phyloP scores from a whole-genome alignment of 1,140 invertebrate genomes.

The Drosophila erecta region DNA sequence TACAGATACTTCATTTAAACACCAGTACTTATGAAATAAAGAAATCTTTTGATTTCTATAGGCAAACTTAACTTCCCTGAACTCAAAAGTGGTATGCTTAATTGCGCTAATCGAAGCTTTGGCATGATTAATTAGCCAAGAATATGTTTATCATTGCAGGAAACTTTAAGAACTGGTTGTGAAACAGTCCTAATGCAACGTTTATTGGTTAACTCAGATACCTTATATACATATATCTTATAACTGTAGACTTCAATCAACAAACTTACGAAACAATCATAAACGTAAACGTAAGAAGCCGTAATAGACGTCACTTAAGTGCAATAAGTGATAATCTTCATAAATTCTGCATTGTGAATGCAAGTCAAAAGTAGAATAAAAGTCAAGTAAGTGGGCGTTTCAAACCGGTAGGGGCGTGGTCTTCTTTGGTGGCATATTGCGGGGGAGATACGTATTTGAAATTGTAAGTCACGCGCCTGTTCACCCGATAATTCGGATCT shows the following conservation, averaged over 20 bases:
- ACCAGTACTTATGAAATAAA: background rate
- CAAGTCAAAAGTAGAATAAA: too few relatives aligned
- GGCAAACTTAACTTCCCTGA: too few relatives aligned
- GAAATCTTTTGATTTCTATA: background rate
- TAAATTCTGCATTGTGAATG: slow-evolving; percentile 19
- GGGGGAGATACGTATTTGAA: slow-evolving; percentile 14
- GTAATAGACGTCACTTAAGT: background rate
- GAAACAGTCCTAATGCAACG: slow-evolving; percentile 4
- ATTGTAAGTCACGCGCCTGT: slow-evolving; percentile 42
- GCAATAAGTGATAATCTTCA: slow-evolving; percentile 20
- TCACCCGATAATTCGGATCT: slow-evolving; percentile 25
- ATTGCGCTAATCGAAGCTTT: background rate
- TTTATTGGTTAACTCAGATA: slow-evolving; percentile 31
- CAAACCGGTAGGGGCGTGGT: slow-evolving; percentile 33
- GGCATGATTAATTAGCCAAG: slow-evolving; percentile 32
- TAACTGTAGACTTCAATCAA: slow-evolving; percentile 16
- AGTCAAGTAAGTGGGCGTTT: background rate
- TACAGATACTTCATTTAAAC: background rate
- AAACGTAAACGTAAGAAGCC: slow-evolving; percentile 9
- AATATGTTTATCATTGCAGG: slow-evolving; percentile 29
- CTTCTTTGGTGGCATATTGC: background rate
- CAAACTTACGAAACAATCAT: slow-evolving; percentile 1
- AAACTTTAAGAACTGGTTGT: slow-evolving; percentile 35
- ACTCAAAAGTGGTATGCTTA: background rate
- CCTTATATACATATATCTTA: slow-evolving; percentile 17